These are phyloP conservation scores for Eira barbara DNA, from an alignment of 2,113 vertebrate genomes.

Conservation along the genomic window DNA sequence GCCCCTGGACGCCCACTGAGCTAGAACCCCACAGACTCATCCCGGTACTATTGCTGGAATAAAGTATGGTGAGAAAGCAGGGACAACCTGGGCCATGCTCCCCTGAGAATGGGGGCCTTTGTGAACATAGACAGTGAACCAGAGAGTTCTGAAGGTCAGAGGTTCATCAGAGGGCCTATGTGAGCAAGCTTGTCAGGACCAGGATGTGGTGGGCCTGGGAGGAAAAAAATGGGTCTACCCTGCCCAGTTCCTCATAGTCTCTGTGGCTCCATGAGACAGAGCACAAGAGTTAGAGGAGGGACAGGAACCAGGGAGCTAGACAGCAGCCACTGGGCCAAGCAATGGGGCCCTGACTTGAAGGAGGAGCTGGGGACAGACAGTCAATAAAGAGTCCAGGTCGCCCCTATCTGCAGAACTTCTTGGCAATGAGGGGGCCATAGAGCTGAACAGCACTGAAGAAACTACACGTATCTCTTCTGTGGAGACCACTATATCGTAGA, in stretches of 20 bases:
- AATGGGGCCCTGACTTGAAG: neutral
- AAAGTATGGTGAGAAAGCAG: neutral
- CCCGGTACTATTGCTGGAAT: neutral
- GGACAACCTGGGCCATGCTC: neutral
- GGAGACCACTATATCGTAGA: neutral
- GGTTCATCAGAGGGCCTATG: neutral
- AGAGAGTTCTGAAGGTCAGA: neutral
- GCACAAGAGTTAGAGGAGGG: neutral
- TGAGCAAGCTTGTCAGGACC: neutral
- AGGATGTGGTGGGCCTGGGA: neutral
- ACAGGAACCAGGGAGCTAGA: neutral
- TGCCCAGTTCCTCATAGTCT: neutral
- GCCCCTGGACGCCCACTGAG: neutral
- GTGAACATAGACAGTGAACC: neutral
- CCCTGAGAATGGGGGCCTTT: neutral
- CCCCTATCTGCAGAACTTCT: neutral
- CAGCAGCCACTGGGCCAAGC: neutral
- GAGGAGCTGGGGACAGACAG: neutral
- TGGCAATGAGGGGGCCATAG: neutral
- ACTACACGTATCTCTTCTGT: neutral
- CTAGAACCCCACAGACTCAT: neutral
- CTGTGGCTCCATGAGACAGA: neutral
- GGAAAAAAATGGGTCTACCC: neutral
- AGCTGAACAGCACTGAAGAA: neutral
- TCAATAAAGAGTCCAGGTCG: neutral